phyloP scores from a whole-genome alignment of 2,888 invertebrate genomes.

The Yponomeuta cagnagella region DNA sequence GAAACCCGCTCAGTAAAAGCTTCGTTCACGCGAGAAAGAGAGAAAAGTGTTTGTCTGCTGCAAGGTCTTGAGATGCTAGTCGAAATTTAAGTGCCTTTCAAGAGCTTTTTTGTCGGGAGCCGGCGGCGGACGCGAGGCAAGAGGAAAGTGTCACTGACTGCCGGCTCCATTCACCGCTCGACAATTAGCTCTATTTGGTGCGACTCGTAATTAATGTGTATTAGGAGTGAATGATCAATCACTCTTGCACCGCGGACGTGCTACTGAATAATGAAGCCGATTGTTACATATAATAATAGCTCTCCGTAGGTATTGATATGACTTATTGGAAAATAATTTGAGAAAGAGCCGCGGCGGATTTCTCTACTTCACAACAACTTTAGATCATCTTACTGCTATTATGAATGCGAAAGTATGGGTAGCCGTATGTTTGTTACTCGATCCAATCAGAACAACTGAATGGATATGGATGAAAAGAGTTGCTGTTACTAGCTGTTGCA shows the following conservation, averaged over 20 bases:
- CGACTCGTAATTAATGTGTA: slow-evolving; percentile 11
- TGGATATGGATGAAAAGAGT: too few relatives aligned
- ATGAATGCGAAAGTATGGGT: too few relatives aligned
- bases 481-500: too few relatives aligned
- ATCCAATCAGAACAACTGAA: too few relatives aligned
- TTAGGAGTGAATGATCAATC: slow-evolving; percentile 6
- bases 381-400: too few relatives aligned
- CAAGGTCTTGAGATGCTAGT: slow-evolving; percentile 57
- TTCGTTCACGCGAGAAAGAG: slow-evolving; percentile 48
- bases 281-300: slow-evolving; percentile 9
- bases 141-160: slow-evolving; percentile 63
- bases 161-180: slow-evolving; percentile 68
- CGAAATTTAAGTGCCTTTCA: slow-evolving; percentile 60
- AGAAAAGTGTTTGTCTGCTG: slow-evolving; percentile 45
- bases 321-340: not conserved
- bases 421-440: too few relatives aligned
- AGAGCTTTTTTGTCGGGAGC: slow-evolving; percentile 67
- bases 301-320: not conserved
- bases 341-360: not conserved
- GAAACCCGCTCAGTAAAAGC: slow-evolving; percentile 35
- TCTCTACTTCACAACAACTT: not conserved
- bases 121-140: slow-evolving; percentile 55
- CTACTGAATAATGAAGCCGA: slow-evolving; percentile 11
- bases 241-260: slow-evolving; percentile 9
- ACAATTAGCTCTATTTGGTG: slow-evolving; percentile 46